Conservation (phyloP, 2,888 invertebrate genomes). For the Timandra comae region DNA sequence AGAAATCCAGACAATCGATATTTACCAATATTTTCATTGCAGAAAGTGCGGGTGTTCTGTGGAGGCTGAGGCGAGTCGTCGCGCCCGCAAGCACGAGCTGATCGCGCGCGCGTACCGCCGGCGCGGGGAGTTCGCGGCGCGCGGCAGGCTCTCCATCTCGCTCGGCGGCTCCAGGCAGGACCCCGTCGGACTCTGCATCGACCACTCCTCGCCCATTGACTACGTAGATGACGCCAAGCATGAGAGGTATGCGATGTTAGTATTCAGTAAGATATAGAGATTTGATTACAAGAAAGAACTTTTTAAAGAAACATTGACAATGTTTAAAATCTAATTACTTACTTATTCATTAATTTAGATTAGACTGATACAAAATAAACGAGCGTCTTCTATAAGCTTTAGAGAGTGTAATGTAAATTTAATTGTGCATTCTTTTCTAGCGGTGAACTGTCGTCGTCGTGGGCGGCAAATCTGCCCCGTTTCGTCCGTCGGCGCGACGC, state of each 20-base stretch:
- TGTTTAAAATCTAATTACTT: no score
- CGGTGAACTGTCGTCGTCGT: constrained; percentile 91
- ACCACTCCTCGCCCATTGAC: constrained; percentile 56
- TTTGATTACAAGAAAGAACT: no score
- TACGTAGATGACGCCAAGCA: constrained; percentile 61
- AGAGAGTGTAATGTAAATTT: not conserved
- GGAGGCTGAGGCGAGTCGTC: constrained; percentile 70
- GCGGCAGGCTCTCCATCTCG: constrained; percentile 90
- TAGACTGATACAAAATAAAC: no score
- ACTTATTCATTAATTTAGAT: no score
- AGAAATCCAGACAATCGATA: no score
- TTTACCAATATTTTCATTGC: constrained; percentile 5
- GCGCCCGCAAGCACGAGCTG: constrained; percentile 90
- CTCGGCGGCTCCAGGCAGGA: constrained; percentile 92
- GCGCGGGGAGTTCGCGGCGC: constrained; percentile 88
- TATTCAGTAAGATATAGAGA: no score
- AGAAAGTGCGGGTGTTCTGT: constrained; percentile 87
- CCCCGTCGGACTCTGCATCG: constrained; percentile 85
- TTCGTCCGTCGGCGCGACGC: constrained; percentile 91
- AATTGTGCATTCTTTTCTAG: constrained; percentile 46
- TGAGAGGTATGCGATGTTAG: constrained; percentile 63
- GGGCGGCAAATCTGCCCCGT: constrained; percentile 93
- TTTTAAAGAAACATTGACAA: no score
- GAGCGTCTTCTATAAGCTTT: no score
- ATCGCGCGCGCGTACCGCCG: constrained; percentile 94